A percentile compares a stretch with the other conserved stretches of the same genome.
Evolutionary conservation across 1,140 invertebrate species (phyloP).

Genomic region (Calycopis cecrops): DNA sequence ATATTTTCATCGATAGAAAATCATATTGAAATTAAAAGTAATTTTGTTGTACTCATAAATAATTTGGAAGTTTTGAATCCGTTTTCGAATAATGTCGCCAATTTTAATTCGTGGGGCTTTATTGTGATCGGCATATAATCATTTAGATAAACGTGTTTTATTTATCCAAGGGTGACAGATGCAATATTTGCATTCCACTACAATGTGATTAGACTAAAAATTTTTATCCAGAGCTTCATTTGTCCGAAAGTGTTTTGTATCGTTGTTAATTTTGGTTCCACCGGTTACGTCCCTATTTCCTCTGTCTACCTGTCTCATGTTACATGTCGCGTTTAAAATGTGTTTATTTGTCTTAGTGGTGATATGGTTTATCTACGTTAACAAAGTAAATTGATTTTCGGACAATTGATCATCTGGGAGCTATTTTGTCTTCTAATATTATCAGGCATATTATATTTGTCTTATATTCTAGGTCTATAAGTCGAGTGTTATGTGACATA

Average conservation of each 20-base stretch:
- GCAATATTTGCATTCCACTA: conserved; percentile 65
- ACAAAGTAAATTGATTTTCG: conserved; percentile 38
- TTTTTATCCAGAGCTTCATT: conserved; percentile 56
- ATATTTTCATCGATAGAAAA: conserved; percentile 8
- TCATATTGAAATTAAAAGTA: conserved; percentile 10
- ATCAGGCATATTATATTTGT: conserved; percentile 42
- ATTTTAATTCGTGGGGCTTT: conserved; percentile 40
- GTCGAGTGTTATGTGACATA: conserved; percentile 49
- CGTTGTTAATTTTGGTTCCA: conserved; percentile 23
- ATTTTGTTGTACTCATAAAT: conserved; percentile 6
- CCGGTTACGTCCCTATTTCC: not conserved
- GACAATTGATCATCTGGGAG: conserved; percentile 62
- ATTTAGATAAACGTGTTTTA: conserved; percentile 41
- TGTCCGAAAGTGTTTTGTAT: conserved; percentile 51
- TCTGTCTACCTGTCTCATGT: not conserved
- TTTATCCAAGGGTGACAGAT: conserved; percentile 51
- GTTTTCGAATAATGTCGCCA: conserved; percentile 20
- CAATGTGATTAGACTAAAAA: conserved; percentile 46
- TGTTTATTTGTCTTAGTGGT: conserved; percentile 2
- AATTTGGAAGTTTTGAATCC: conserved; percentile 6
- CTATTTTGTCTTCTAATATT: conserved; percentile 37
- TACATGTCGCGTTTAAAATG: not conserved
- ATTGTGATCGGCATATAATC: conserved; percentile 46
- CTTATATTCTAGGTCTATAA: conserved; percentile 44
- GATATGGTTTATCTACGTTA: conserved; percentile 18